phyloP scores from a whole-genome alignment of 2,797 vertebrate genomes.

The Hapalemur alaotrensis region DNA sequence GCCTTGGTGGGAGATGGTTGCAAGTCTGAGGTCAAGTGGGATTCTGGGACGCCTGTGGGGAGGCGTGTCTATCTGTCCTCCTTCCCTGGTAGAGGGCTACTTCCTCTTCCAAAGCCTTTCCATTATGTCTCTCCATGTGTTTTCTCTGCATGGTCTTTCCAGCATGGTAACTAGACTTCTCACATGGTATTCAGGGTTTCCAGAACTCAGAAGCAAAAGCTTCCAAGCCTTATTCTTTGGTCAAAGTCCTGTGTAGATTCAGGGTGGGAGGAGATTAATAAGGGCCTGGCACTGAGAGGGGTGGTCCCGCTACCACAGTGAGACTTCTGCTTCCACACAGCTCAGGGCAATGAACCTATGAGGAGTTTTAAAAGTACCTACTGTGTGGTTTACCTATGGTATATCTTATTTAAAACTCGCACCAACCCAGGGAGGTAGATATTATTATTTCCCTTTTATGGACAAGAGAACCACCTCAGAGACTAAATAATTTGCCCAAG shows the following conservation, averaged over 20 bases:
- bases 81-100: background rate
- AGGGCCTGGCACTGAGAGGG: accelerated
- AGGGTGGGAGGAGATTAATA: background rate
- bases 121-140: background rate
- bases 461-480: background rate
- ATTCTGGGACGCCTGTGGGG: too few relatives aligned
- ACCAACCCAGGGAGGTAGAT: too few relatives aligned
- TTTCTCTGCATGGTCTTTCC: background rate
- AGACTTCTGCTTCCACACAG: background rate
- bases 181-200: background rate
- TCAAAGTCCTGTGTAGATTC: background rate
- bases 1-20: background rate
- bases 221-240: background rate
- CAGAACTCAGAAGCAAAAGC: background rate
- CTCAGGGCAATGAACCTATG: background rate
- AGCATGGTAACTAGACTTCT: background rate
- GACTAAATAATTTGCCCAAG: background rate
- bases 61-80: background rate
- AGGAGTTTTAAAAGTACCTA: background rate
- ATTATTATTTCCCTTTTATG: background rate
- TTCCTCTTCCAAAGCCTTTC: background rate
- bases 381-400: background rate
- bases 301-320: background rate
- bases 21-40: background rate
- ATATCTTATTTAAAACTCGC: background rate